Base-by-base conservation (phyloP, 2,797 vertebrate species). In the Micropoecilia bifurca region DNA sequence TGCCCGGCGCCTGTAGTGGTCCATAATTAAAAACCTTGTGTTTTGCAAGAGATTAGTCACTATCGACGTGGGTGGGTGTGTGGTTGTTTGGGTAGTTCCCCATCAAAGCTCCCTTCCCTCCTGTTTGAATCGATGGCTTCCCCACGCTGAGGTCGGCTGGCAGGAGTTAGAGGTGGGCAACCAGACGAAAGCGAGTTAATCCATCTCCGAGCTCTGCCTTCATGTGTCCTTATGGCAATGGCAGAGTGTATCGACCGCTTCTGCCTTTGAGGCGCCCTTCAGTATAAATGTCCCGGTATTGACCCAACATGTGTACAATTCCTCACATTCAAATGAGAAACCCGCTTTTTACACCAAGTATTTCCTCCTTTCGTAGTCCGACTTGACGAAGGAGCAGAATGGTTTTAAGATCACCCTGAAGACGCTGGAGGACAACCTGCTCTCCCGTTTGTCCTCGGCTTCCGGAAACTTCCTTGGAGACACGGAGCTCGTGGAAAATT, bases 361-460 rank as follows among this genome's bases (percentile, higher is more conserved):
- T 86, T 73, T 89, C 10, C 83, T 14, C 87, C 68, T 88, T 33
- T 74, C 6, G 68, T 90, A 99, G 98, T 98, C 96, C 0, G 94
- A 97, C 76, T 96, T 99, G 90, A 99, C 98, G 0, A 99, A 97
- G 89, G 95, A 99, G 81, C 98, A 99, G 88, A 99, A 99, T 0
- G 96, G 95, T 22, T 99, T 99, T 92, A 99, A 99, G 95, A 99
- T 99, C 94, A 98, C 97, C 4, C 94, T 99, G 93, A 99, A 98
- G 95, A 97, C 93, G 0, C 81, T 99, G 84, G 98, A 99, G 93
- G 99, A 99, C 93, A 95, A 96, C 78, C 92, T 99, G 83, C 96
- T 99, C 0, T 99, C 97, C 53, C 95, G 95, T 30, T 91, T 99
- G 69, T 99, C 98, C 10, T 96, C 97, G 0, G 99, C 98, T 48